Evolutionary conservation across 2,113 vertebrate genomes (phyloP), one percentile per base, ranked within the genome.

Genomic region (Notothenia rossii): DNA sequence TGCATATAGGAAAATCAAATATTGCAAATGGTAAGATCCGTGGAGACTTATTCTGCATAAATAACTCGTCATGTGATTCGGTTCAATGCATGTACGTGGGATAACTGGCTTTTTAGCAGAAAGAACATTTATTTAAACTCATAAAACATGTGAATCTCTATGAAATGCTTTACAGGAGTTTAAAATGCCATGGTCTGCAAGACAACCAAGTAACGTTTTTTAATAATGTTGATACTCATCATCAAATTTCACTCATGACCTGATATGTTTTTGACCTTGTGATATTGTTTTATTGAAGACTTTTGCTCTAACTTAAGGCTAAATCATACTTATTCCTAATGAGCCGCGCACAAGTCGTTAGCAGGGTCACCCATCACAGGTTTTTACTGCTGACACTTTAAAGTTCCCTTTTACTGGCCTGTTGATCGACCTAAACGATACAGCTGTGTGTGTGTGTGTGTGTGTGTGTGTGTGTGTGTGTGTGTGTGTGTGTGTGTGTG

Each of bases 371-470:
- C 68, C 68, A 71, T 84, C 70, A 43, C 60, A 76, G 1, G 49
- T 59, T 66, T 75, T 74, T 72, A 68, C 45, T 56, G 61, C 54
- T 65, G 72, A 78, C 53, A 77, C 72, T 80, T 73, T 66, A 56
- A 22, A 67, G 71, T 86, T 90, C 72, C 50, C 54, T 53, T 54
- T 79, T 79, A 73, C 84, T 71, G 56, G 67, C 40, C 70, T 74
- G 77, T 46, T 67, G 74, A 85, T 67, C 14, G 66, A 72, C 64
- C 67, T 55, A 63, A 64, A 81, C 50, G 18, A 54, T 58, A 29
- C 33, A 68, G 53, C 68, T 81, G 72, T 75, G 67, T 77, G 58
- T 63, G 64, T 70, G 65, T 69, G 1, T 63, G 20, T 72, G 43
- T 76, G 63, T 69, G 29, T n/a, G 22, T 65, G n/a, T 69, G 1